A percentile compares a stretch with the other conserved stretches of the same genome.
These are phyloP conservation scores for Cyclina sinensis DNA, from an alignment of 1,140 invertebrate species.

Conservation along the genomic window DNA sequence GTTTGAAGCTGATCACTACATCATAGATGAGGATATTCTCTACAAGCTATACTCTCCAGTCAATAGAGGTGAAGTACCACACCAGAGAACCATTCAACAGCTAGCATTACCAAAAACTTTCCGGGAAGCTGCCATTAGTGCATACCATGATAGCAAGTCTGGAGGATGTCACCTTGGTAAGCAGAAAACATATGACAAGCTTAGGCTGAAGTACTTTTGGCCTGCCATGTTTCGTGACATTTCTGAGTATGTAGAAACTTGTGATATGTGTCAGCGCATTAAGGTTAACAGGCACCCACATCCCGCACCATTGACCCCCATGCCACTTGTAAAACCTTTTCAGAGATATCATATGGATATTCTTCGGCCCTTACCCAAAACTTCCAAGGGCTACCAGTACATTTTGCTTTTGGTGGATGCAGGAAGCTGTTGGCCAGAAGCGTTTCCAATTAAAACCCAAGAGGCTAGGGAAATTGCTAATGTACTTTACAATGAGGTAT, in stretches of 20 bases:
- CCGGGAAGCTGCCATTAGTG: background rate
- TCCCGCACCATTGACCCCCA: background rate
- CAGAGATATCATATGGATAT: conserved; percentile 42
- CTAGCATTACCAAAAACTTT: background rate
- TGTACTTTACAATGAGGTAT: conserved; percentile 36
- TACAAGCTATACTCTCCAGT: too few species aligned
- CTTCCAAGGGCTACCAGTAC: background rate
- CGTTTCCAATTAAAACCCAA: background rate
- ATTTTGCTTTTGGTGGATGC: background rate
- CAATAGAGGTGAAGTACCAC: too few species aligned
- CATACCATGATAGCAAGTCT: conserved; percentile 44
- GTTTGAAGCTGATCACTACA: too few species aligned
- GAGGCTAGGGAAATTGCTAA: conserved; percentile 28
- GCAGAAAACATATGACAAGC: background rate
- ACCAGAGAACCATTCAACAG: too few species aligned
- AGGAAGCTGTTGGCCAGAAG: conserved; percentile 23
- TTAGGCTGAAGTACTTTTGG: conserved; percentile 38
- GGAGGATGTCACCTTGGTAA: conserved; percentile 49
- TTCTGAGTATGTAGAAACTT: conserved; percentile 14
- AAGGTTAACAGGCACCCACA: background rate
- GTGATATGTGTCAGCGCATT: conserved; percentile 23
- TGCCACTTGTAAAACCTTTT: conserved; percentile 25
- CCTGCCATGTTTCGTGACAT: conserved; percentile 29
- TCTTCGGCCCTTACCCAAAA: conserved; percentile 18
- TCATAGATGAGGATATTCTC: too few species aligned